Evolutionary conservation across 64 coral and sea anemone species (phyloP).

Genomic region (Platygyra sinensis): DNA sequence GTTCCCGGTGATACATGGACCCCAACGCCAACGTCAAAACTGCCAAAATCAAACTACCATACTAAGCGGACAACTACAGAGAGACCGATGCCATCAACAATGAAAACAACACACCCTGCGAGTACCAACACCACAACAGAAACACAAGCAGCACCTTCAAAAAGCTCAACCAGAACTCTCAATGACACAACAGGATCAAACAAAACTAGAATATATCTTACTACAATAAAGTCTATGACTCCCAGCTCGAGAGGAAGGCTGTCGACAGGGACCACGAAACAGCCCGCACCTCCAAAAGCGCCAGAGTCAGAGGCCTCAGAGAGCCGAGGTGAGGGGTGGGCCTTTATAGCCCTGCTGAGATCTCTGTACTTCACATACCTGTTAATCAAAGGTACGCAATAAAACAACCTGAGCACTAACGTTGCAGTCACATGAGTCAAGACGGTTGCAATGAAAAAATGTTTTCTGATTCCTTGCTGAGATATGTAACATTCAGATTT

Average conservation of each 20-base stretch:
- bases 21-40: neutral
- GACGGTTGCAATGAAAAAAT: neutral
- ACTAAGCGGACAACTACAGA: neutral
- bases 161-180: neutral
- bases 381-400: conserved; percentile 59
- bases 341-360: conserved; percentile 43
- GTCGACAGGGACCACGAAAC: neutral
- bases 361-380: conserved; percentile 57
- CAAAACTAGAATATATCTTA: neutral
- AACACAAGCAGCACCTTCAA: neutral
- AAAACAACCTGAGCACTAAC: neutral
- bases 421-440: conserved; percentile 9
- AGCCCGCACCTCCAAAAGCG: neutral
- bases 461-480: too few species aligned
- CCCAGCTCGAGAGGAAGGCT: too few species aligned
- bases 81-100: neutral
- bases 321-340: conserved; percentile 50
- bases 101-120: neutral
- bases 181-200: neutral
- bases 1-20: neutral
- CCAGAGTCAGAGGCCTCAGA: conserved; percentile 20
- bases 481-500: too few species aligned
- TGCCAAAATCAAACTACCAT: neutral
- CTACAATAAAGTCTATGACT: neutral
- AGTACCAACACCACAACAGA: neutral